Evolutionary conservation across 2,888 invertebrate species (phyloP).

Genomic region (Drosophila borealis): DNA sequence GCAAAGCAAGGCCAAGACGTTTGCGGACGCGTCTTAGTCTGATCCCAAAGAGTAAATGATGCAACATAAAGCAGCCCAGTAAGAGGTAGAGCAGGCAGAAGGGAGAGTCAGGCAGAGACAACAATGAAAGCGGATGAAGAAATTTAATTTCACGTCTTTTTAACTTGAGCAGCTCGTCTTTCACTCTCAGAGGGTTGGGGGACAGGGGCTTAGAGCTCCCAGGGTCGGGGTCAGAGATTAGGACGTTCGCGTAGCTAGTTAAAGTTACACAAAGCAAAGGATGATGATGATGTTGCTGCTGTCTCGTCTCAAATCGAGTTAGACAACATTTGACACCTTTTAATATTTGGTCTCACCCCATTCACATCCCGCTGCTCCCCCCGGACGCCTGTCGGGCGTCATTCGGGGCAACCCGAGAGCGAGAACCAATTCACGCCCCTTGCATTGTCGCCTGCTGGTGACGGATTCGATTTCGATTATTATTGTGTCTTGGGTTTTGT

Average conservation of each 20-base stretch:
- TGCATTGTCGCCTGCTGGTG: conserved; percentile 64
- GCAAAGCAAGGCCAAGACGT: conserved; percentile 42
- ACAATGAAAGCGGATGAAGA: conserved; percentile 76
- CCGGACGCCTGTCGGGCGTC: conserved; percentile 27
- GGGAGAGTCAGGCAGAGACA: conserved; percentile 10
- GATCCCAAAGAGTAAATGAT: conserved; percentile 80
- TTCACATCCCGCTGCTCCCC: neutral
- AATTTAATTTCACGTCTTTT: conserved; percentile 83
- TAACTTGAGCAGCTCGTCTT: conserved; percentile 64
- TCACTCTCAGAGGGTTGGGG: conserved; percentile 33
- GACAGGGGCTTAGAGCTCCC: conserved; percentile 7
- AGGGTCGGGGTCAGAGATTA: conserved; percentile 21
- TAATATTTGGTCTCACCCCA: conserved; percentile 44
- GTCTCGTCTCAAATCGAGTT: conserved; percentile 40
- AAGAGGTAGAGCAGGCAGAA: neutral
- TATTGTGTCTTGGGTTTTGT: conserved; percentile 71
- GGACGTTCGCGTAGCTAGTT: conserved; percentile 40
- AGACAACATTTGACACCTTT: conserved; percentile 72
- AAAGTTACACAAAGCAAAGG: conserved; percentile 26
- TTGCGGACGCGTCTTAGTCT: conserved; percentile 58
- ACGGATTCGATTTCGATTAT: conserved; percentile 75
- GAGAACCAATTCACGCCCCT: conserved; percentile 40
- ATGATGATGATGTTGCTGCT: conserved; percentile 31
- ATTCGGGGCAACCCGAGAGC: conserved; percentile 29
- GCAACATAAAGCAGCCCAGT: conserved; percentile 52